Conservation (phyloP, 2,113 vertebrate species). For the Ptilonorhynchus violaceus region DNA sequence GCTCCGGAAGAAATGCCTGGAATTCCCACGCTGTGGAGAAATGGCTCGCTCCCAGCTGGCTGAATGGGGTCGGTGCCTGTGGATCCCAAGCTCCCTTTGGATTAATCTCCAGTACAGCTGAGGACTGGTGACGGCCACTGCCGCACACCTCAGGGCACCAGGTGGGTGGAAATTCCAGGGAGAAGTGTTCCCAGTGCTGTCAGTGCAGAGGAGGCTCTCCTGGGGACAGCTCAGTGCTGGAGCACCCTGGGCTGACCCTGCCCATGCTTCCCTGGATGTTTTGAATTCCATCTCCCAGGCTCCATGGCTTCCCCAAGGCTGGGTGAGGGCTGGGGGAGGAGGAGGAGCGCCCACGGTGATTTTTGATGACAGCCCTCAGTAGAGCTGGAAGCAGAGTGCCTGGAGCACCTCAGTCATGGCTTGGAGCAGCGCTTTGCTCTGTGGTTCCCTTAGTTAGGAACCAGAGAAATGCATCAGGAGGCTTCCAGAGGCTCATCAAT, state of each 20-base stretch:
- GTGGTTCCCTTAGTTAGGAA: not conserved
- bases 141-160: accelerated
- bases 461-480: not conserved
- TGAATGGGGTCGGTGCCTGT: accelerated
- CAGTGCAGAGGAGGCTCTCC: accelerated
- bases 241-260: not conserved
- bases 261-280: not conserved
- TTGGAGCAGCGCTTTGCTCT: not conserved
- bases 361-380: not conserved
- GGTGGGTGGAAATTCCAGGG: not conserved
- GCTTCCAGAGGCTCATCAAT: slow-evolving; percentile 13
- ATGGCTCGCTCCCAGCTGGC: too few species aligned
- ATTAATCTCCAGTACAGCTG: not conserved
- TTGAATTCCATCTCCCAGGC: not conserved
- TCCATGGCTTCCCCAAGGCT: not conserved
- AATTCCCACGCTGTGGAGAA: not conserved
- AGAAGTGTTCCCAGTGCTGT: not conserved
- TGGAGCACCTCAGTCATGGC: not conserved
- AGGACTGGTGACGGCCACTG: too few species aligned
- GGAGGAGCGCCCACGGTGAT: not conserved
- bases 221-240: not conserved
- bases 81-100: accelerated
- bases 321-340: not conserved
- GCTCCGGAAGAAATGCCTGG: not conserved
- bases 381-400: not conserved